A percentile compares a stretch with the other conserved stretches of the same genome.
Evolutionary conservation across 2,797 vertebrate species (phyloP).

Genomic region (Thripadectes ignobilis): DNA sequence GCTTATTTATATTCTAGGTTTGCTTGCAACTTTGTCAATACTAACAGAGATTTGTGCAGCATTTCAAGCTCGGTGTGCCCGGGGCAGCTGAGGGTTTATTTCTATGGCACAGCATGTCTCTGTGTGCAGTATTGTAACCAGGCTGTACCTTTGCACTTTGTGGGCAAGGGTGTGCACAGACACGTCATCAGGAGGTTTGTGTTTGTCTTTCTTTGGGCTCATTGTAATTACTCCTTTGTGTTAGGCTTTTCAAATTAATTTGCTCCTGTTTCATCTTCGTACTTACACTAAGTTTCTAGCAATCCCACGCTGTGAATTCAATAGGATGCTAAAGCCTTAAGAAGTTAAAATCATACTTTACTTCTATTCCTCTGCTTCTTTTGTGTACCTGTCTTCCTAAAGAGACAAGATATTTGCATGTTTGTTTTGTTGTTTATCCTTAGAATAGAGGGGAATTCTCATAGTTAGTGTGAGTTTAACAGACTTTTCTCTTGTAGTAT

Average conservation of each 20-base stretch:
- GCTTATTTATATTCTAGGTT: neutral
- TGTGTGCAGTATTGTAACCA: neutral
- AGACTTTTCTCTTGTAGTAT: neutral
- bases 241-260: neutral
- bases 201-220: neutral
- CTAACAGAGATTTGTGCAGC: neutral
- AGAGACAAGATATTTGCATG: neutral
- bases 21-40: neutral
- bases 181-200: neutral
- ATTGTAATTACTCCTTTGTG: neutral
- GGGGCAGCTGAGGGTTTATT: neutral
- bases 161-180: neutral
- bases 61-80: neutral
- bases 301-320: neutral
- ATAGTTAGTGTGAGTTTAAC: neutral
- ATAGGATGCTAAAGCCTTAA: neutral
- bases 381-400: neutral
- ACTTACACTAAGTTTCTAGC: neutral
- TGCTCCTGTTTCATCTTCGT: neutral
- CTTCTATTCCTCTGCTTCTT: neutral
- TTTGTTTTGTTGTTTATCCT: neutral
- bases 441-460: neutral
- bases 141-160: neutral
- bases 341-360: neutral
- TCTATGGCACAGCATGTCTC: rapidly evolving